Evolutionary conservation across 2,888 invertebrate genomes (phyloP), one percentile per base, ranked within the genome.

Genomic region (Lacanobia oleracea): DNA sequence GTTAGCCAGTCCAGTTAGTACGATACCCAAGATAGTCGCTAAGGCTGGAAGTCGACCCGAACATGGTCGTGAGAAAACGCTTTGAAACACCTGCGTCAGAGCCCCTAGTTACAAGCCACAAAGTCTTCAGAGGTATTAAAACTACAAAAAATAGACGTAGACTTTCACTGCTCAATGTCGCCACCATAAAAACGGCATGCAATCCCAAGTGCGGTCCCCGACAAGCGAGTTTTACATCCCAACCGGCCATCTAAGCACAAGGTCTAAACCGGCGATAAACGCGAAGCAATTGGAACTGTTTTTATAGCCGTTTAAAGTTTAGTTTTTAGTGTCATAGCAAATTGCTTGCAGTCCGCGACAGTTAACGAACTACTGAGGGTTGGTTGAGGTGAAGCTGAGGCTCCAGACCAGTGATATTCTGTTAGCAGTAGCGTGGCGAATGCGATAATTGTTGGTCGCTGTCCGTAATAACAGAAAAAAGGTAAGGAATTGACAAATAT

Each of bases 291-390:
- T 86, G 88, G 73, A 86, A 83, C 81, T 79, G 81, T 82, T 90
- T 91, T 92, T 91, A 92, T 86, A 75, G 88, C 81, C 88, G 68
- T 87, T 89, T 89, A 89, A 88, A 87, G 73, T 88, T 87, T 86
- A 88, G 86, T 86, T 90, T 92, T 93, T 90, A 93, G 88, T 92
- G 89, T 87, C 84, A 89, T 86, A 87, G 90, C 83, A 89, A 90
- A 90, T 91, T 90, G 88, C 86, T 82, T 87, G 85, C 70, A 79
- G 77, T 64, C 14, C 64, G n/a, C 63, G 54, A 72, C 71, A 63
- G 67, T 76, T 75, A 65, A 71, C 69, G 60, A 78, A 82, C 86
- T 85, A 78, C 80, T 37, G 72, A 79, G 60, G 76, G 61, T 21
- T 67, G 75, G 61, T n/a, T 67, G 67, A 54, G n/a, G 57, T 64